Percentiles rank a stretch among this genome's conserved stretches.
Conservation (phyloP, 1,140 invertebrate species). For the Lanistes nyassanus region DNA sequence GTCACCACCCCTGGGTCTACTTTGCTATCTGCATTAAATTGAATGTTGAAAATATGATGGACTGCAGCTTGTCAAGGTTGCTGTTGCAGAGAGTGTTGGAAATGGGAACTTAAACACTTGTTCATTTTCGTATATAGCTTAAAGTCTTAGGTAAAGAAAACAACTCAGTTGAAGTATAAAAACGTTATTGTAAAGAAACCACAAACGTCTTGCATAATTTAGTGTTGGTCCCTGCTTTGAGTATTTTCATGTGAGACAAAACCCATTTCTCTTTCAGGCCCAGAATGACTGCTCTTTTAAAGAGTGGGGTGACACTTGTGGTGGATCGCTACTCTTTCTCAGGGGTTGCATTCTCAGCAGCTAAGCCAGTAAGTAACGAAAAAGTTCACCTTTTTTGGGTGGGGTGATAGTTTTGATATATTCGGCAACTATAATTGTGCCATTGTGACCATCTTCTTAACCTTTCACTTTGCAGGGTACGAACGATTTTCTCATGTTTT, state of each 20-base stretch:
- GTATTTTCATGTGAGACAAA: neutral
- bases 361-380: slow-evolving; percentile 70
- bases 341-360: slow-evolving; percentile 85
- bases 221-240: no score
- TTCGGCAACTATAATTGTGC: neutral
- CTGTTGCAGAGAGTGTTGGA: no score
- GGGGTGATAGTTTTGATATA: neutral
- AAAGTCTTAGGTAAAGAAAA: no score
- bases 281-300: slow-evolving; percentile 74
- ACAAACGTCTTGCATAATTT: no score
- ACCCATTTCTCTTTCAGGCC: slow-evolving; percentile 47
- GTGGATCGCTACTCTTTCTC: slow-evolving; percentile 92
- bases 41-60: no score
- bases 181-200: no score
- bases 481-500: neutral
- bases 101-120: no score
- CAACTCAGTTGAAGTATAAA: no score
- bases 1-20: no score
- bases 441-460: neutral
- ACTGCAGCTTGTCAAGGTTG: no score
- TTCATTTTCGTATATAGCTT: no score
- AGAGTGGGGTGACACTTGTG: slow-evolving; percentile 81
- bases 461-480: neutral
- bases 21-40: no score
- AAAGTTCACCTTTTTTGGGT: neutral